Conservation (phyloP, 2,113 vertebrate genomes). For the Cyanoderma ruficeps region DNA sequence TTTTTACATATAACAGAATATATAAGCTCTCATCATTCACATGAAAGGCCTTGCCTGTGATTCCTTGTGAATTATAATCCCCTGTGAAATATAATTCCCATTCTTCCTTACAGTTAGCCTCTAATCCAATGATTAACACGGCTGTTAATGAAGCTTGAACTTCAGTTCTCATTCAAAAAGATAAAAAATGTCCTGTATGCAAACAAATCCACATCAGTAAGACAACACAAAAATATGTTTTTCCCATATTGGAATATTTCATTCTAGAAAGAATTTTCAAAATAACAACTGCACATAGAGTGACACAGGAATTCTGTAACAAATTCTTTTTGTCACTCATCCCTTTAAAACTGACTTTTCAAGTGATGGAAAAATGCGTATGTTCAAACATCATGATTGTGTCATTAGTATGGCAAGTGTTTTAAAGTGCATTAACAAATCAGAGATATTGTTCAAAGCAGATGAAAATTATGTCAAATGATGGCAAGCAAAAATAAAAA, state of each 20-base stretch:
- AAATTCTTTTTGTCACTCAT: neutral
- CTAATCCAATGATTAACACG: neutral
- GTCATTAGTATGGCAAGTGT: neutral
- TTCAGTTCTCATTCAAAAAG: neutral
- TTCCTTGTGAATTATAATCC: neutral
- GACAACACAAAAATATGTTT: neutral
- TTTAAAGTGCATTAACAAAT: neutral
- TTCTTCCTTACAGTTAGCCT: neutral
- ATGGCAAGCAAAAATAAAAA: neutral
- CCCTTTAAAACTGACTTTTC: neutral
- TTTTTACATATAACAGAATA: neutral
- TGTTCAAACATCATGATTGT: neutral
- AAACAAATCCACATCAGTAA: neutral
- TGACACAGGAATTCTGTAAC: accelerated
- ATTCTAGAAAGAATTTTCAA: neutral
- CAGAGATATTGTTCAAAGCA: neutral
- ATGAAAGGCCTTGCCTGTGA: neutral
- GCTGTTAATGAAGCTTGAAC: neutral
- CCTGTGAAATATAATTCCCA: neutral
- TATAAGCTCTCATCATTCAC: neutral
- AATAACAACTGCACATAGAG: neutral
- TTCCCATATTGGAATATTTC: neutral
- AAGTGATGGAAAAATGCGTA: neutral
- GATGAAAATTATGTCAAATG: neutral
- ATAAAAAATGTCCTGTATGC: neutral